Evolutionary conservation across 64 coral and sea anemone genomes (phyloP), one percentile per base, ranked within the genome.

Genomic region (Stichodactyla mertensii): DNA sequence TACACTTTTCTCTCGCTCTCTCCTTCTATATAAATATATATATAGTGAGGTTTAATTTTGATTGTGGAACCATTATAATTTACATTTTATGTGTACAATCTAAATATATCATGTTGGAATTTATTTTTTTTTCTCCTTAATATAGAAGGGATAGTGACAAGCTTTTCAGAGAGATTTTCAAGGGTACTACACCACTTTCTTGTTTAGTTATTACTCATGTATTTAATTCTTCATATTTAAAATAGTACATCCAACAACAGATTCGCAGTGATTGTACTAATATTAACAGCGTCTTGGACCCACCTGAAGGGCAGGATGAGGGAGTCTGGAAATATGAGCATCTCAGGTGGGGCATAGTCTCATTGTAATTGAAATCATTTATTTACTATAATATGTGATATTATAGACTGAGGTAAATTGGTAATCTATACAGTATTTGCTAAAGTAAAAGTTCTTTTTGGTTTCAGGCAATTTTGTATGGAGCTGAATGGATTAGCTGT

Each of bases 251-350:
- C n/a, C 95, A 98, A 61, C 95, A 98, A 67, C 92, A 94, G 85
- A 98, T 98, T 52, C 87, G 92, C 14, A 71, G 55, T 94, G 92
- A 98, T 70, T 98, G 58, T 84, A 87, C 67, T 51, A 94, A 94
- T 79, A 90, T 98, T 87, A 88, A 91, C 84, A 55, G 67, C n/a
- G 94, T 98, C 36, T 79, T 98, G 54, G 95, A 98, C 16, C 89
- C 95, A 60, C 95, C 95, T 6, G 95, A 98, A 55, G 95, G 95
- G 6, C 95, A 98, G 77, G 95, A 98, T 89, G 95, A 98, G 78
- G 95, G 95, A 16, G 95, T 98, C 13, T 98, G 95, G 95, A 98
- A 98, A 36, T 98, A 98, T 90, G 95, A 98, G 74, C 95, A 98
- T 77, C 89, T 98, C 11, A 94, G 95, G 90, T 74, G 27, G 4